Conservation (phyloP, 1,140 invertebrate genomes). For the Gerris buenoi region DNA sequence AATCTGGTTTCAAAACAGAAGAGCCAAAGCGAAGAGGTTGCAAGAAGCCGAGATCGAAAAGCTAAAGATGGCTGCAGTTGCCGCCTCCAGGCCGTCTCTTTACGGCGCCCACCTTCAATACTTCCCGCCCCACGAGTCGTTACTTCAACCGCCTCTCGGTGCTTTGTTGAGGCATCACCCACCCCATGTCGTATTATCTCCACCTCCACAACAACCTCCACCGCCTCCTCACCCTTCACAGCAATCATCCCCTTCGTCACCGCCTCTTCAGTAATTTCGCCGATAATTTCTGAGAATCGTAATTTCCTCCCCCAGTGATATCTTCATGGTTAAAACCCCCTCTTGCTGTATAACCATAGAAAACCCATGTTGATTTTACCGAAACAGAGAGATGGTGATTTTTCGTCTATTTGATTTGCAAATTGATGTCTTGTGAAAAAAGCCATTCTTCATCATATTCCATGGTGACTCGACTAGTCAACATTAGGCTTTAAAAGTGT, state of each 20-base stretch:
- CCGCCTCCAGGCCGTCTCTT: conserved; percentile 37
- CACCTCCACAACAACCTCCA: conserved; percentile 3
- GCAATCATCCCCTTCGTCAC: conserved; percentile 8
- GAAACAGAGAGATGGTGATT: no score
- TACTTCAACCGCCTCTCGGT: conserved; percentile 6
- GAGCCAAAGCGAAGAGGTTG: conserved; percentile 84
- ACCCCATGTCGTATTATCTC: conserved; percentile 12
- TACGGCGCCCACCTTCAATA: conserved; percentile 31
- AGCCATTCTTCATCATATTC: no score
- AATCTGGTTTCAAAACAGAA: conserved; percentile 95
- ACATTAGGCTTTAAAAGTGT: no score
- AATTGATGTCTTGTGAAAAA: no score
- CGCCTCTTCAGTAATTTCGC: not conserved
- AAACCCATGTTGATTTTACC: no score
- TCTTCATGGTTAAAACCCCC: no score
- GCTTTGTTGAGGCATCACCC: not conserved
- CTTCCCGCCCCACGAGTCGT: conserved; percentile 20
- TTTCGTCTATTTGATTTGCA: no score
- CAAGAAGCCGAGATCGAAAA: conserved; percentile 90
- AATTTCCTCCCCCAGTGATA: no score
- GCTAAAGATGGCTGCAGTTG: conserved; percentile 58
- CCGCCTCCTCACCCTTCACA: conserved; percentile 8
- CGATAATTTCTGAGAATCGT: no score
- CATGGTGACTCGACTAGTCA: no score
- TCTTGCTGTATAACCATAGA: no score